Evolutionary conservation across 2,888 invertebrate genomes (phyloP), one percentile per base, ranked within the genome.

Genomic region (Boloria euphrosyne): DNA sequence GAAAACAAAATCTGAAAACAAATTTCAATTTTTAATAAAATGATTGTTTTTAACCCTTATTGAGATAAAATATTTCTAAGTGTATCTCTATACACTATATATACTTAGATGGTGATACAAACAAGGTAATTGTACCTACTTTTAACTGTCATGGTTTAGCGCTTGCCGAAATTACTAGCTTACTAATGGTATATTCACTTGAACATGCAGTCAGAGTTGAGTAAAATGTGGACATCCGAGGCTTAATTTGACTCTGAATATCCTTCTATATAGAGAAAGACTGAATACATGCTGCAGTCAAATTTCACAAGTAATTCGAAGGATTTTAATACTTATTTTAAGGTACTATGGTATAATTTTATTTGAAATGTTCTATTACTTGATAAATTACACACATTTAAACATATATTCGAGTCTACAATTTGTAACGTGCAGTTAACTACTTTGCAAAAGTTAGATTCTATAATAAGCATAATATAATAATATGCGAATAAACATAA

Each of bases 181-280:
- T 74, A 78, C 78, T 83, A 82, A 81, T 79, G 78, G 80, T 73
- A 74, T 78, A 81, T 80, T 80, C 77, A 74, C 78, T 80, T 76
- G 80, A 78, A 80, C 78, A 78, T 80, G 79, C 78, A 82, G 80
- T 81, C 78, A 73, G 78, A 85, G 80, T 84, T 80, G 81, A 82
- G 77, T 80, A 77, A 81, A 84, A 83, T 81, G 79, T 80, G 79
- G 76, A 77, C 77, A 78, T 79, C 76, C 78, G 74, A 73, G 69
- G 74, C 74, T 80, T 77, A 77, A 77, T 76, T 78, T 78, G 74
- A 72, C 72, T 72, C 62, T 60, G 67, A 69, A 71, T 70, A 62
- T 60, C 70, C 50, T 55, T 67, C 55, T 63, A 51, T 63, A 65
- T 43, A 44, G 51, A 50, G 49, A 54, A 52, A 61, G 51, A 57